Percentiles rank a stretch among this genome's conserved stretches.
These are phyloP conservation scores for Myzus persicae DNA, from an alignment of 1,140 invertebrate species.

Conservation along the genomic window DNA sequence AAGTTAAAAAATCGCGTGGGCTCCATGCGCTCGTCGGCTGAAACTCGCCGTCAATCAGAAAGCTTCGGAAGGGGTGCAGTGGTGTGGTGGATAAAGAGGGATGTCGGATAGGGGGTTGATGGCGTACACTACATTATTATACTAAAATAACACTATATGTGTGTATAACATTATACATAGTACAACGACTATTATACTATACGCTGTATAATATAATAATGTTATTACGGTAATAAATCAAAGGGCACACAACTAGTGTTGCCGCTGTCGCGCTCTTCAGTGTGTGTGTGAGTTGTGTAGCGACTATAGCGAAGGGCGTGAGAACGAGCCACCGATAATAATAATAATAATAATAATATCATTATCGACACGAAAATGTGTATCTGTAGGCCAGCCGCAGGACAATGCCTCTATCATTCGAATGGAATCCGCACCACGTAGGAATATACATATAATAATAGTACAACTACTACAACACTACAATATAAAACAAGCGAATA, in stretches of 20 bases:
- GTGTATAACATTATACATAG: background rate
- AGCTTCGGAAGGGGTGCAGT: background rate
- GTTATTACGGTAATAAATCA: slow-evolving; percentile 46
- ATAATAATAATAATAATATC: slow-evolving; percentile 12
- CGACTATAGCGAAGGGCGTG: background rate
- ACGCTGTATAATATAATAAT: background rate
- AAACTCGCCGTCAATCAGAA: slow-evolving; percentile 1
- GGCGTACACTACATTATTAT: background rate
- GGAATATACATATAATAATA: background rate
- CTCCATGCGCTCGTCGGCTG: background rate
- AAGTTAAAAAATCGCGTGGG: background rate
- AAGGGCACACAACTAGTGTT: slow-evolving; percentile 9
- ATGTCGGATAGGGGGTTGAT: background rate
- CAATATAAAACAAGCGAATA: background rate
- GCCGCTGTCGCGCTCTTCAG: background rate
- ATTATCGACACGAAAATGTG: slow-evolving; percentile 13
- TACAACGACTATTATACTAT: slow-evolving; percentile 9
- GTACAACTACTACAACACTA: background rate
- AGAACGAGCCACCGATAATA: background rate
- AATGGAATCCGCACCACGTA: background rate
- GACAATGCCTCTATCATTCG: background rate
- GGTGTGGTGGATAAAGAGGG: background rate
- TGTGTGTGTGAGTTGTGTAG: background rate
- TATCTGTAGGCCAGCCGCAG: background rate
- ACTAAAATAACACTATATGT: background rate